These are phyloP conservation scores for Trididemnum miniatum DNA, from an alignment of 23 tunicate genomes.

Conservation along the genomic window DNA sequence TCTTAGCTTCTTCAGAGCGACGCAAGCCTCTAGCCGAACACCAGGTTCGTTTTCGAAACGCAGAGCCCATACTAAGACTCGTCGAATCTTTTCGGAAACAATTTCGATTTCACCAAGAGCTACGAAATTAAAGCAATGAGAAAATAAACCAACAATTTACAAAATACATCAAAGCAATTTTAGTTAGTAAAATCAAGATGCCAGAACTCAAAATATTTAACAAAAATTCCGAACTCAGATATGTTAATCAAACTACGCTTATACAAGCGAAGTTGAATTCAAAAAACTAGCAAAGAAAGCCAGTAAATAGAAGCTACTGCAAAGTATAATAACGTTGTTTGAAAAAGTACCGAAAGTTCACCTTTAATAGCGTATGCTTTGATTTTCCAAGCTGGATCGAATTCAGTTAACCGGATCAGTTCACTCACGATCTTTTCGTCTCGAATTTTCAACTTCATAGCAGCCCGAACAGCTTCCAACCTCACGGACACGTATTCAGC, in stretches of 20 bases:
- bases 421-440: slow-evolving; percentile 57
- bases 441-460: slow-evolving; percentile 47
- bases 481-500: slow-evolving; percentile 87
- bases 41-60: slow-evolving; percentile 88
- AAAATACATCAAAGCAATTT: no score
- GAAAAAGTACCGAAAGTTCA: no score
- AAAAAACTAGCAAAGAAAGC: no score
- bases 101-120: slow-evolving; percentile 73
- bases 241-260: not conserved
- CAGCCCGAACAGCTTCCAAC: slow-evolving; percentile 67
- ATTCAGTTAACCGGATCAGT: slow-evolving; percentile 59
- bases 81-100: slow-evolving; percentile 33
- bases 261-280: no score
- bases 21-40: slow-evolving; percentile 75
- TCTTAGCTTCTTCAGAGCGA: slow-evolving; percentile 47
- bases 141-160: no score
- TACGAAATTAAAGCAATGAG: no score
- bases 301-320: no score
- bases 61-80: slow-evolving; percentile 77
- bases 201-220: not conserved
- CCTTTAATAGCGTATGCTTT: slow-evolving; percentile 90
- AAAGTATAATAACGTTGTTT: no score
- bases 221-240: not conserved
- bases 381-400: slow-evolving; percentile 83
- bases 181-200: not conserved